A percentile compares a stretch with the other conserved stretches of the same genome.
These are phyloP conservation scores for Amphipoea oculea DNA, from an alignment of 2,888 invertebrate species.

Conservation along the genomic window DNA sequence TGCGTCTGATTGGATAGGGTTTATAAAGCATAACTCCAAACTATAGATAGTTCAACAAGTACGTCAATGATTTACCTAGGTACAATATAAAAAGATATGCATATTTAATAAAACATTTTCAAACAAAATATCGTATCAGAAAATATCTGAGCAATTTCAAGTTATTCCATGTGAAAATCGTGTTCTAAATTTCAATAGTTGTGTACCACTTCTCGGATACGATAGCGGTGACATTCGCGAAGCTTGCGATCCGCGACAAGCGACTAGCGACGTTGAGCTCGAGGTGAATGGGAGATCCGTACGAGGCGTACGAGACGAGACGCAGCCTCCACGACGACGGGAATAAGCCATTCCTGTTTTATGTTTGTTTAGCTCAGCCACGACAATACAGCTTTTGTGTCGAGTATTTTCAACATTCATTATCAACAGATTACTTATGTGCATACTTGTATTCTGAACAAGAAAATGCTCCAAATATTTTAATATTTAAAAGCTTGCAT, in stretches of 20 bases:
- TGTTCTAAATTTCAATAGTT: slow-evolving; percentile 46
- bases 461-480: slow-evolving; percentile 42
- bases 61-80: neutral
- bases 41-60: neutral
- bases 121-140: slow-evolving; percentile 8
- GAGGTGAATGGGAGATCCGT: slow-evolving; percentile 62
- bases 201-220: slow-evolving; percentile 27
- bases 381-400: slow-evolving; percentile 82
- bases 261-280: slow-evolving; percentile 45
- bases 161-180: slow-evolving; percentile 36
- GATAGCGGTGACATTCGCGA: slow-evolving; percentile 37
- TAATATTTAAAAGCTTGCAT: slow-evolving; percentile 38
- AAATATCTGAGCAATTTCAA: slow-evolving; percentile 16
- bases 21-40: neutral
- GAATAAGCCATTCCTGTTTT: slow-evolving; percentile 82
- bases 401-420: slow-evolving; percentile 81
- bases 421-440: slow-evolving; percentile 79
- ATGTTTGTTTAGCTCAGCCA: slow-evolving; percentile 79
- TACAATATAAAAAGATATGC: neutral
- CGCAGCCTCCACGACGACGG: slow-evolving; percentile 55
- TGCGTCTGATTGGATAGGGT: neutral
- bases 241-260: slow-evolving; percentile 42
- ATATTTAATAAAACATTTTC: slow-evolving; percentile 10
- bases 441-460: slow-evolving; percentile 54
- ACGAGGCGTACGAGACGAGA: slow-evolving; percentile 56